Evolutionary conservation across 1,140 invertebrate species (phyloP).

Genomic region (Apis florea): DNA sequence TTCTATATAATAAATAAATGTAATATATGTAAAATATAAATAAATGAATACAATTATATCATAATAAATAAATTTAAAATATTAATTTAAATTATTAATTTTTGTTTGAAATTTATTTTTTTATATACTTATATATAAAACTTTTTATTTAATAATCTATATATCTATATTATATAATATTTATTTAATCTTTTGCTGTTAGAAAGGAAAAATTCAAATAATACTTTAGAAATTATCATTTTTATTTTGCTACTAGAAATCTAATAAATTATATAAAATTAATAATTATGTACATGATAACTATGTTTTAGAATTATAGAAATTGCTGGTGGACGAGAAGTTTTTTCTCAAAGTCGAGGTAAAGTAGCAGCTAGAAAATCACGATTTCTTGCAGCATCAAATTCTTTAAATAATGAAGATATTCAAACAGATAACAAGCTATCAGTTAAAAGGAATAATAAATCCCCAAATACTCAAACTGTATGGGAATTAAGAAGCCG

Average conservation of each 20-base stretch:
- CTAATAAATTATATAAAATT: too few relatives aligned
- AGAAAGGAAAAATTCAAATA: not conserved
- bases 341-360: slow-evolving; percentile 91
- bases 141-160: not conserved
- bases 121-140: not conserved
- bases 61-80: slow-evolving; percentile 2
- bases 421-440: slow-evolving; percentile 80
- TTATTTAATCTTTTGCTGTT: not conserved
- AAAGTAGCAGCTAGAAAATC: slow-evolving; percentile 87
- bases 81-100: too few relatives aligned
- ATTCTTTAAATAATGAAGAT: slow-evolving; percentile 79
- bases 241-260: too few relatives aligned
- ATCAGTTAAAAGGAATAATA: slow-evolving; percentile 81
- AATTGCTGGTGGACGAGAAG: slow-evolving; percentile 92
- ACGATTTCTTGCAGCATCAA: slow-evolving; percentile 83
- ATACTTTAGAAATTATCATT: not conserved
- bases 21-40: not conserved
- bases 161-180: not conserved
- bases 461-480: slow-evolving; percentile 82
- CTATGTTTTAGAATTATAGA: slow-evolving; percentile 88
- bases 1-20: too few relatives aligned
- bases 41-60: not conserved
- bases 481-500: slow-evolving; percentile 84
- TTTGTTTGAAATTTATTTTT: not conserved
- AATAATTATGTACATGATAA: not conserved